Conservation (phyloP, 1,140 invertebrate genomes). For the Colletes gigas region DNA sequence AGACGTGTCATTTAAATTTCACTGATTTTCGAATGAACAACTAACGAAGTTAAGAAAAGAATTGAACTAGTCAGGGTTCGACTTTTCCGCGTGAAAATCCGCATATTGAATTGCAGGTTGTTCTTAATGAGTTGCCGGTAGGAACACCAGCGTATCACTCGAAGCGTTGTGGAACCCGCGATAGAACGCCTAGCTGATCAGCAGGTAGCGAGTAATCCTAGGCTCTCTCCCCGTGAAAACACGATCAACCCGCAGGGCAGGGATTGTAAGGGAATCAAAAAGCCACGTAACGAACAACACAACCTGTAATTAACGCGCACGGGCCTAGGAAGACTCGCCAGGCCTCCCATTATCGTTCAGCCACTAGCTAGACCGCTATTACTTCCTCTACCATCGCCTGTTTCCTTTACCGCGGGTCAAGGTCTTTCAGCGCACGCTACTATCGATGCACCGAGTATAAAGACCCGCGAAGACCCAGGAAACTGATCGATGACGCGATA, state of each 20-base stretch:
- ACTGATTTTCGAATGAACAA: too few relatives aligned
- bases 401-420: constrained; percentile 53
- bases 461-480: constrained; percentile 46
- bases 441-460: constrained; percentile 52
- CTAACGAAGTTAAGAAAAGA: too few relatives aligned
- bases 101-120: constrained; percentile 24
- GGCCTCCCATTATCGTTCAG: constrained; percentile 46
- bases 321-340: not conserved
- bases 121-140: constrained; percentile 35
- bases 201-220: constrained; percentile 13
- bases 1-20: too few relatives aligned
- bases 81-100: not conserved
- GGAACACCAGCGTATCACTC: constrained; percentile 21
- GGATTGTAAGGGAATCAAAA: constrained; percentile 29
- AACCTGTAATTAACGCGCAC: constrained; percentile 49
- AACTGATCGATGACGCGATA: constrained; percentile 44
- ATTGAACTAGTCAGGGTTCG: too few relatives aligned
- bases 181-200: constrained; percentile 1
- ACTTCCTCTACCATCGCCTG: constrained; percentile 47
- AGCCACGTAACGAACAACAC: constrained; percentile 34
- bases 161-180: constrained; percentile 9
- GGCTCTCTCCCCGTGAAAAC: constrained; percentile 12
- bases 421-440: constrained; percentile 43
- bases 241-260: constrained; percentile 32
- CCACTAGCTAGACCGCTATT: constrained; percentile 45